Base-by-base conservation (phyloP, 2,888 invertebrate genomes). In the Ochlodes sylvanus region DNA sequence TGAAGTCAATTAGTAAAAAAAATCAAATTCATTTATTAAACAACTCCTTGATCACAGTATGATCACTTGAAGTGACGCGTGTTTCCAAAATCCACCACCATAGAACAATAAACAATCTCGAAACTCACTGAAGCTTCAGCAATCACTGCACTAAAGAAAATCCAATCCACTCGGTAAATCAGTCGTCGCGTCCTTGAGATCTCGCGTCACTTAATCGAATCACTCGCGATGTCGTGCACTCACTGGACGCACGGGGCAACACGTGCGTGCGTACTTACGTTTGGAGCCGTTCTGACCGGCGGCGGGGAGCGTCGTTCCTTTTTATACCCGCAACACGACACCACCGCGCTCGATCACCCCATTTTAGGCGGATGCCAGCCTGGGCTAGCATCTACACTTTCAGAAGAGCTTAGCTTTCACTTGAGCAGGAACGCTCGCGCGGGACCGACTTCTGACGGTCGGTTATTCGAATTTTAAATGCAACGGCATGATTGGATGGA, bases 231-330 rank as follows among this genome's bases (percentile, higher is more conserved):
- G 68, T 71, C 54, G 74, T 82, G 81, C 88, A 89, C 89, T 81
- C 83, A 85, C 85, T 79, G 75, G 76, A 74, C 80, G 77, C 75
- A 80, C 76, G 81, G 76, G 77, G 75, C 70, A 68, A 68, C 69
- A 80, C 90, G 86, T 88, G 86, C 88, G 90, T 78, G 85, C 83
- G 78, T 87, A 98, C 98, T 98, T 97, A 98, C 98, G 97, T 97
- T 97, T 96, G 97, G 97, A 97, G 98, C 97, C 97, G 97, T 97
- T 98, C 98, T 98, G 98, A 96, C 96, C 96, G 96, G 95, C 95
- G 94, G 95, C 94, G 94, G 94, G 95, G 94, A 93, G 94, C 92
- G 88, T 88, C 88, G 92, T 92, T 94, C 94, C 94, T 94, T 96
- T 96, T 96, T 96, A 96, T 96, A 96, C 96, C 91, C 94, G 96